Evolutionary conservation across 2,888 invertebrate species (phyloP), one percentile per base, ranked within the genome.

Genomic region (Aleiodes leptofemur): DNA sequence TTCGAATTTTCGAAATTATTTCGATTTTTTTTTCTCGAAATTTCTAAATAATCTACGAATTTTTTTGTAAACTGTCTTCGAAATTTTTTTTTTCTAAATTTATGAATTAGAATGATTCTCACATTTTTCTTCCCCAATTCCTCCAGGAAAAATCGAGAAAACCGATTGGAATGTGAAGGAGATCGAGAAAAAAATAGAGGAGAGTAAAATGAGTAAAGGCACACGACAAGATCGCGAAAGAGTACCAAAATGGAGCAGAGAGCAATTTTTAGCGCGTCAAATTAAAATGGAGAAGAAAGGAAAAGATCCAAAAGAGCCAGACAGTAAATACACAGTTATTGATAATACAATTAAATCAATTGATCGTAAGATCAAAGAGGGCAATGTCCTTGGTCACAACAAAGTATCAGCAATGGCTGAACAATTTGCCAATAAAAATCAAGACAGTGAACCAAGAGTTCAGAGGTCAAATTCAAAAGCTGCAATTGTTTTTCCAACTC

Each of bases 91-190:
- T 51, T 3, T 0, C 3, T 9, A 43, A 43, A 43, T 43, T 9
- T 8, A 16, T 55, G 2, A 8, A 55, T 7, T 13, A n/a, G 29
- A 34, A 14, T 61, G 61, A 14, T 23, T 61, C 4, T 38, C 38
- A 31, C 16, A 6, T 16, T 29, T 68, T 57, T 43, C 23, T 8
- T 16, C 53, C 48, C 14, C 43, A 8, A 31, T 72, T 7, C 13
- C 16, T 11, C 0, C 69, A 91, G 91, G 97, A 71, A 96, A 95
- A 90, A 95, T 97, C 80, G 96, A 97, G 86, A 94, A 94, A 77
- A 95, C 93, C 75, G 97, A 97, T 89, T 97, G 97, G 97, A 97
- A 97, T 90, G 94, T 97, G 50, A 95, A 95, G 82, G 95, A 96
- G 89, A 96, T 97, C 43, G 97, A 97, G 86, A 94, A 95, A 87